Evolutionary conservation across 2,888 invertebrate species (phyloP).

Genomic region (Strigamia maritima): DNA sequence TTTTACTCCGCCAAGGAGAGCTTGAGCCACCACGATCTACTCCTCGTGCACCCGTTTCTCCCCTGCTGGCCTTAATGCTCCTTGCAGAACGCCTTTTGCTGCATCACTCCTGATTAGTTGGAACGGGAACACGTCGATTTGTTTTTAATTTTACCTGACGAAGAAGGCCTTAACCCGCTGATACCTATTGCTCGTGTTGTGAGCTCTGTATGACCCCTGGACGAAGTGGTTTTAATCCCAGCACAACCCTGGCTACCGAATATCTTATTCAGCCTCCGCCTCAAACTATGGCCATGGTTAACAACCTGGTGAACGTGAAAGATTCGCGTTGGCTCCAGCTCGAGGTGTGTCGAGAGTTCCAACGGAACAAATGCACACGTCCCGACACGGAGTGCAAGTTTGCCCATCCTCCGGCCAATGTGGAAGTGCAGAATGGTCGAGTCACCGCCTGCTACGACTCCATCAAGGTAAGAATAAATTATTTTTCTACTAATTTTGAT

Average conservation of each 20-base stretch:
- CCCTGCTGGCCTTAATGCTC: not conserved
- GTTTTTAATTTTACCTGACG: not conserved
- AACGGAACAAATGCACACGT: constrained; percentile 98
- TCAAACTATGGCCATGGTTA: constrained; percentile 80
- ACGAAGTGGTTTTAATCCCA: not conserved
- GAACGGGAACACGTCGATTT: not conserved
- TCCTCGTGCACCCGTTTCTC: not conserved
- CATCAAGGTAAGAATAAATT: constrained; percentile 98
- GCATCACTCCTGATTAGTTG: not conserved
- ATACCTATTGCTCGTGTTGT: not conserved
- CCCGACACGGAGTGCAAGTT: constrained; percentile 99
- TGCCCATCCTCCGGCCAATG: constrained; percentile 98
- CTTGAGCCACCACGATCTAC: not conserved
- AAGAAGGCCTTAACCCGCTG: not conserved
- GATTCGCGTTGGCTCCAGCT: constrained; percentile 99
- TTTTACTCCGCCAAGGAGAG: not conserved
- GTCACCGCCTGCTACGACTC: constrained; percentile 99
- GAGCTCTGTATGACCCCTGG: not conserved
- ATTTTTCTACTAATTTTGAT: no score
- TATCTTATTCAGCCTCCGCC: constrained; percentile 3
- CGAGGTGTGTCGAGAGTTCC: constrained; percentile 99
- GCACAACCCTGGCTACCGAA: not conserved
- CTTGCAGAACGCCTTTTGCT: not conserved
- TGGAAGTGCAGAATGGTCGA: constrained; percentile 99
- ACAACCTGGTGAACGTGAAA: constrained; percentile 94